Evolutionary conservation across 92 coral and sea anemone genomes (phyloP).

Genomic region (Micromussa lordhowensis): DNA sequence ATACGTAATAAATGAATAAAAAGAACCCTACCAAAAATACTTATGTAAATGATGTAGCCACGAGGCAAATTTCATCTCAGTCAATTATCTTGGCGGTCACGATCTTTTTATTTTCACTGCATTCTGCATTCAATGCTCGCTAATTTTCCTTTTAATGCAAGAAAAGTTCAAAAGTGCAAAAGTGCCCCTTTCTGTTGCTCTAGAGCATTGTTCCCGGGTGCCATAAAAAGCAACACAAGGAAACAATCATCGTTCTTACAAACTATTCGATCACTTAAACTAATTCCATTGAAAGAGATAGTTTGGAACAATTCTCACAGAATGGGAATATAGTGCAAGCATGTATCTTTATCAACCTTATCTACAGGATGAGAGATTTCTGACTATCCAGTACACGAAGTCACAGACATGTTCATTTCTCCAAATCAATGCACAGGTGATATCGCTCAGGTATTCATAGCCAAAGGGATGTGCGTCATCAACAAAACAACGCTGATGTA

Average conservation of each 20-base stretch:
- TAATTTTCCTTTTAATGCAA: too few species aligned
- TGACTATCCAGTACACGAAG: neutral
- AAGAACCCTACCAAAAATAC: too few species aligned
- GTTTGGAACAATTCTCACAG: neutral
- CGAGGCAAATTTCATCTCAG: neutral
- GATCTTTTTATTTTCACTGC: neutral
- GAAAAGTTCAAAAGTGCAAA: too few species aligned
- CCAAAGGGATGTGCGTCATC: constrained; percentile 1
- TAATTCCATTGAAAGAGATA: neutral
- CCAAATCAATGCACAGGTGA: neutral
- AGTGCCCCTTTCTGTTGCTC: too few species aligned
- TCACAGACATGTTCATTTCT: neutral
- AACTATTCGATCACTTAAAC: too few species aligned
- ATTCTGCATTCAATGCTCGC: neutral
- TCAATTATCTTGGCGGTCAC: neutral
- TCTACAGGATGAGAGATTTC: neutral
- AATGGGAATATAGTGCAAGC: neutral
- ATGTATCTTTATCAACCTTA: neutral
- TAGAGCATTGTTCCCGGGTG: neutral
- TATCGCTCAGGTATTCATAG: neutral
- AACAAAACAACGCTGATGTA: too few species aligned
- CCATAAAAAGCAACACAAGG: neutral
- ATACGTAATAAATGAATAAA: too few species aligned
- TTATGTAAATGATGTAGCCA: too few species aligned
- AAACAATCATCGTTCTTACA: neutral